phyloP scores from a whole-genome alignment of 2,113 vertebrate species.

The Vanacampus margaritifer region DNA sequence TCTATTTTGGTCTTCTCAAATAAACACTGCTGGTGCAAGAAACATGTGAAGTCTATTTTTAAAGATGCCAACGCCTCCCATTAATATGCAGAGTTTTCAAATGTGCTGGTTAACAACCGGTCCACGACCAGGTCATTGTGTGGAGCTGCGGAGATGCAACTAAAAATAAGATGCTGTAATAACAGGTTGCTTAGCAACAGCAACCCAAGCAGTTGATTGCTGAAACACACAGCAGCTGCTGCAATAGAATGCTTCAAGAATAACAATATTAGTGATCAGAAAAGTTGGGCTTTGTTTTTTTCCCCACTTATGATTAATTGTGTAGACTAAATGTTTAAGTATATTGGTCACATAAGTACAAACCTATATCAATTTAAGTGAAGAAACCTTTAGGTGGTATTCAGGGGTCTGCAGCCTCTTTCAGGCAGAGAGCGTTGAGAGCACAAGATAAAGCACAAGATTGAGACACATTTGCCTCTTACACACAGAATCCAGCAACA shows the following conservation, averaged over 20 bases:
- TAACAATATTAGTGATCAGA: not conserved
- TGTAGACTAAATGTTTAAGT: no score
- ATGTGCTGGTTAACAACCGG: not conserved
- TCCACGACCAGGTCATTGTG: not conserved
- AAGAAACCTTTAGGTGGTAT: no score
- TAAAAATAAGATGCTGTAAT: constrained; percentile 9
- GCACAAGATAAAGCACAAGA: no score
- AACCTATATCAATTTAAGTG: no score
- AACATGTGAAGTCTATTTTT: not conserved
- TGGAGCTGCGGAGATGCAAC: constrained; percentile 7
- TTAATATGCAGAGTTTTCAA: not conserved
- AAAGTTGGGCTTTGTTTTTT: not conserved
- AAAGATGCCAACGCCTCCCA: not conserved
- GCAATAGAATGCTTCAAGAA: not conserved
- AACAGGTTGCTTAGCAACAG: constrained; percentile 8
- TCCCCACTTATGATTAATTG: no score
- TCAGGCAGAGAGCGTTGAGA: no score
- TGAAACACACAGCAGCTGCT: not conserved
- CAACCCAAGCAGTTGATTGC: not conserved
- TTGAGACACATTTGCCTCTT: no score
- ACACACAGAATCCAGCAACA: no score
- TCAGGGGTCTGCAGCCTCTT: no score
- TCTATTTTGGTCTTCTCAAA: not conserved
- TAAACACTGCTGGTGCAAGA: not conserved
- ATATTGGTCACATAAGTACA: no score